Evolutionary conservation across 2,888 invertebrate genomes (phyloP), one percentile per base, ranked within the genome.

Genomic region (Tiliacea citrago): DNA sequence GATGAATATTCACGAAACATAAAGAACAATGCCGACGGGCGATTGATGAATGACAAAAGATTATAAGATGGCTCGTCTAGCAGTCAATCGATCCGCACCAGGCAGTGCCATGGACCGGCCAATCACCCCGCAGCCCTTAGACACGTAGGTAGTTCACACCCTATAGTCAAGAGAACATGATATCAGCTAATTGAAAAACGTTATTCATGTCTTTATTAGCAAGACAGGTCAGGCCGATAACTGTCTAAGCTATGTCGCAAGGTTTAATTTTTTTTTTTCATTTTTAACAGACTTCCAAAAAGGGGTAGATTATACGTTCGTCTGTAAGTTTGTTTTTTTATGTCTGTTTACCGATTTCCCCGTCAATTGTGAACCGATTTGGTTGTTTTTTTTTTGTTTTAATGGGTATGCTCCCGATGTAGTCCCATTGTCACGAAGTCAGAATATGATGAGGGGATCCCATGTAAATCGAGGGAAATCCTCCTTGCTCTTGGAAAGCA

Each of bases 41-140:
- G 89, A 92, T 88, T 84, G 90, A 90, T 89, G 89, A 92, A 91
- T 92, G 92, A 92, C 93, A 93, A 89, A 88, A 91, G 89, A 91
- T 91, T 89, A 91, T 90, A 91, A 91, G 90, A 90, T 86, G 83
- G 87, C 80, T 84, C 84, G 88, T 88, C 88, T 90, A 88, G 87
- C 81, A 87, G 62, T 79, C 83, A 89, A 96, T 96, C 95, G 95
- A 96, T 94, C 95, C 92, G 95, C 87, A 83, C 91, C 93, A 92
- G 84, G 80, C 90, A 57, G 96, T 94, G 84, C 94, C 94, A 90
- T 82, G 93, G 81, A 79, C 87, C 92, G 96, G 95, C 91, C 96
- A 96, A 82, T 95, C 93, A 96, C 96, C 96, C 93, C 91, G 61
- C 85, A 86, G 84, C 88, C 90, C 87, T 88, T 86, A 88, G 82